Base-by-base conservation (phyloP, 1,140 invertebrate genomes). In the Bombus fervidus region DNA sequence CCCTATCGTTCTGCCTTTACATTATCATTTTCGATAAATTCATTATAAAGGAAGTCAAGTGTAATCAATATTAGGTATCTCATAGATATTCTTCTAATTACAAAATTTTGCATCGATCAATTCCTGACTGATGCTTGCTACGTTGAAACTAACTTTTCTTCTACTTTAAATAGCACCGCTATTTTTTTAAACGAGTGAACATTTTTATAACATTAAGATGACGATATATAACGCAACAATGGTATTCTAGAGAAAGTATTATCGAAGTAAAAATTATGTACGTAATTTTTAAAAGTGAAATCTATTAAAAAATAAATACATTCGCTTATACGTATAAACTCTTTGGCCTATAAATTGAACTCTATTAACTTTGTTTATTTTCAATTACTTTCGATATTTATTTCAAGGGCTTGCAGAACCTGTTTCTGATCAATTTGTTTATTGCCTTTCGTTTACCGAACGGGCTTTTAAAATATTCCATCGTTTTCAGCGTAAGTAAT, bases 1-100 rank as follows among this genome's bases (percentile, higher is more conserved):
- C 83, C 68, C 37, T 39, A 0, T 53, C 28, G 62, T 68, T 47
- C 62, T 28, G 39, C 57, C 9, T 62, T 85, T 80, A 53, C 59
- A 72, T 80, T 62, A 69, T 77, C 74, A 66, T 83, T 53, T 68
- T 22, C 25, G 12, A 47, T 68, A 39, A 83, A 66, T 83, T 83
- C 74, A 12, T 83, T 57, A 78, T 34, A 37, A 59, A n/a, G 13
- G 8, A 74, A 22, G 12, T 43, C 53, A 53, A 74, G 73, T 39
- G 68, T 47, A 73, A 73, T 81, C 34, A n/a, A 41, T 81, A 72
- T 31, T 72, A 34, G n/a, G 0, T 43, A 72, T 43, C 37, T 81
- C 41, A 13, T 28, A 73, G 39, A 57, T 73, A 39, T 72, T 62
- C 37, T 62, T 62, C 69, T 81, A 81, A 73, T 81, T 74, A 81